phyloP scores from a whole-genome alignment of 64 coral and sea anemone genomes.

The Porites australiensis region DNA sequence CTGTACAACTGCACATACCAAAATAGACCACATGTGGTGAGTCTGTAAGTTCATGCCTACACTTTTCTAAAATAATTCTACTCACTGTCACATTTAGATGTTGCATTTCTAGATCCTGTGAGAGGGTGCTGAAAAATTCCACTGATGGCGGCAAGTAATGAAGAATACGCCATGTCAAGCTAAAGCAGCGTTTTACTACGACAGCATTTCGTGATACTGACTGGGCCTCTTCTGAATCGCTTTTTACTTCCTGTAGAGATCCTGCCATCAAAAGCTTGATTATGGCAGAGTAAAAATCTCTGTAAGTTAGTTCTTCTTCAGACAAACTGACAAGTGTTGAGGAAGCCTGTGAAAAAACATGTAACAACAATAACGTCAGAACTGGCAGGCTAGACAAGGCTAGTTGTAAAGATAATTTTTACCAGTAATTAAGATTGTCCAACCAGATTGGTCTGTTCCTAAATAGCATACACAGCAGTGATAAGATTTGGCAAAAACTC shows the following conservation, averaged over 20 bases:
- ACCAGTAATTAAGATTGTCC: too few relatives aligned
- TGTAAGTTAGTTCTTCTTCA: slow-evolving; percentile 55
- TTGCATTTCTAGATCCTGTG: slow-evolving; percentile 57
- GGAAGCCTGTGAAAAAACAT: slow-evolving; percentile 60
- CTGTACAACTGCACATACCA: too few relatives aligned
- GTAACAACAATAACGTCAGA: neutral
- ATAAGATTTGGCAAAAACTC: too few relatives aligned
- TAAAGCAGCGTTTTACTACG: slow-evolving; percentile 69
- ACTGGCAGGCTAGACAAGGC: too few relatives aligned
- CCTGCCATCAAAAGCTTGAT: slow-evolving; percentile 80
- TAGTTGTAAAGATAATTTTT: too few relatives aligned
- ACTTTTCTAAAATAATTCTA: neutral
- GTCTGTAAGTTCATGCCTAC: neutral
- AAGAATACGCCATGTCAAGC: slow-evolving; percentile 72
- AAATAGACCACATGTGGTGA: too few relatives aligned
- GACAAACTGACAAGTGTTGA: slow-evolving; percentile 60
- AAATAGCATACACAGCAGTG: too few relatives aligned
- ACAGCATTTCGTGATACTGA: slow-evolving; percentile 67
- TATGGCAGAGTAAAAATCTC: slow-evolving; percentile 76
- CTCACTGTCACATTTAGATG: slow-evolving; percentile 66
- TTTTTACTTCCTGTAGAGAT: slow-evolving; percentile 65
- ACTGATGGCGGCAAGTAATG: slow-evolving; percentile 68
- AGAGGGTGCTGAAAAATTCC: slow-evolving; percentile 51
- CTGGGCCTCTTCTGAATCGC: slow-evolving; percentile 11
- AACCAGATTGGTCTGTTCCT: too few relatives aligned